Base-by-base conservation (phyloP, 2,113 vertebrate species). In the Neoarius graeffei region DNA sequence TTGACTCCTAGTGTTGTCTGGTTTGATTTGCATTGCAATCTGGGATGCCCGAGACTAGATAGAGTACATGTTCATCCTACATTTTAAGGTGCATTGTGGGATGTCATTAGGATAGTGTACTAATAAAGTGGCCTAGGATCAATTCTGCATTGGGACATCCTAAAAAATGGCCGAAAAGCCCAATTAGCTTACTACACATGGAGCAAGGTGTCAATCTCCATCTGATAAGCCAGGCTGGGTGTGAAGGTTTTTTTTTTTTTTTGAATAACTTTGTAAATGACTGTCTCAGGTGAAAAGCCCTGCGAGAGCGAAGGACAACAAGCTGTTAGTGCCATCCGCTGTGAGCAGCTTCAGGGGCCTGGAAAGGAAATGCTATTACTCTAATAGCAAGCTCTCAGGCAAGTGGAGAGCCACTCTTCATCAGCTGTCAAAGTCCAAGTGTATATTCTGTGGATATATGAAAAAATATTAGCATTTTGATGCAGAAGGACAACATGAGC, bases 311-410 rank as follows among this genome's bases (percentile, higher is more conserved):
- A 85, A 76, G 69, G 88, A 86, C 35, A 11, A 59, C 84, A 30
- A 76, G 77, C 57, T 77, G 89, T 92, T 91, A 92, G 88, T 42
- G 67, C 52, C 83, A 25, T 85, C 67, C 67, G 11, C 67, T 14
- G 27, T 57, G 7, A 85, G 67, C 52, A 56, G 67, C 67, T 59
- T 73, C 83, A 73, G 54, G 83, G 84, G 89, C 35, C 87, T 17
- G 92, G 93, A 89, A 91, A 89, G 93, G 92, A 93, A 93, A 92
- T 90, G 91, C 94, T 92, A 96, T 97, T 96, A 92, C 96, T 94
- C 96, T 96, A 96, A 97, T 89, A 94, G 93, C 91, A 66, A 89
- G 92, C 94, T 94, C 95, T 90, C 94, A 95, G 92, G 94, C 96
- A 94, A 87, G 90, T 94, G 89, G 90, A 90, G 87, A 93, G 92